Base-by-base conservation (phyloP, 2,888 invertebrate species). In the Automeris io region DNA sequence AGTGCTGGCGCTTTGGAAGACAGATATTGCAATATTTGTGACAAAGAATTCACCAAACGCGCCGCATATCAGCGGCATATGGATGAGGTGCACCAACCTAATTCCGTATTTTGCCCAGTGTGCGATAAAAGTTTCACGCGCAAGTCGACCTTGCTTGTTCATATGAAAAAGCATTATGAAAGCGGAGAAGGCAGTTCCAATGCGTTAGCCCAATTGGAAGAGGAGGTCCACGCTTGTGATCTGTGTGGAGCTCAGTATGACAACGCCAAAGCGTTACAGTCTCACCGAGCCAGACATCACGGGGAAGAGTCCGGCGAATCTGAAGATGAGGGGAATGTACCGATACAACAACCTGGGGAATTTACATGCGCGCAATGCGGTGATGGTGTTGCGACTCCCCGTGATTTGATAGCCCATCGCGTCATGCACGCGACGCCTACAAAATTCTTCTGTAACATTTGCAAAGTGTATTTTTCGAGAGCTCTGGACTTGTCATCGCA, bases 101-200 rank as follows among this genome's bases (percentile, higher is more conserved):
- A 86, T 45, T 85, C 86, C 0, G 85, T 85, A 18, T 89, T 88
- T 36, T 92, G 92, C 54, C 89, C 88, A 5, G 83, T 90, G 2
- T 92, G 92, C 58, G 87, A 88, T 32, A 90, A 89, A 49, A 86
- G 88, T 38, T 91, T 91, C 55, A 90, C 90, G 2, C 83, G 89
- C 23, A 88, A 89, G 57, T 90, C 91, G 4, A 89, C 90, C 0
- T 66, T 92, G 18, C 88, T 90, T 22, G 88, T 89, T 32, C 92
- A 92, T 55, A 88, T 91, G 68, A 88, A 89, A 54, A 82, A 88
- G 47, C 90, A 90, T 50, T 89, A 89, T 57, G 82, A 80, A 18
- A 62, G 83, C 12, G 81, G 78, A 2, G 71, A 80, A 40, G 72
- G 76, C 1, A 69, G 73, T 46, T 71, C 79, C 0, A 51, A 68